These are phyloP conservation scores for Hystrix cristata DNA, from an alignment of 2,113 vertebrate genomes.

Conservation along the genomic window DNA sequence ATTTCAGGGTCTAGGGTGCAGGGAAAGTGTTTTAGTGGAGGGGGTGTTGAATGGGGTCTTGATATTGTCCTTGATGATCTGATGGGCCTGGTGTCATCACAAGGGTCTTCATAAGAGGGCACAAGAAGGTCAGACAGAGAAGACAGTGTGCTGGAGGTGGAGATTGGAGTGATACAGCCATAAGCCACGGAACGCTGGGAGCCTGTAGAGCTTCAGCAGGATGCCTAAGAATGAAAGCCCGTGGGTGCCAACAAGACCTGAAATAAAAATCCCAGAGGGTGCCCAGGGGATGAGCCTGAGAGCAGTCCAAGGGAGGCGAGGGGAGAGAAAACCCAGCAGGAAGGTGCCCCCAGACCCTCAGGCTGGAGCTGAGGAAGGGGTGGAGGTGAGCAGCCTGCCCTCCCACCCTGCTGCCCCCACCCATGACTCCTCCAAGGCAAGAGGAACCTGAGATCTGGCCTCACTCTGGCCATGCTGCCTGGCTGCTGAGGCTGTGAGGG, in stretches of 20 bases:
- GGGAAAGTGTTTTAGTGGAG: background rate
- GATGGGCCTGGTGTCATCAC: background rate
- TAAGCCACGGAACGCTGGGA: background rate
- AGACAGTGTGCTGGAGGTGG: background rate
- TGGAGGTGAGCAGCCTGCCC: background rate
- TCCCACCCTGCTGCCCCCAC: background rate
- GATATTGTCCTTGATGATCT: background rate
- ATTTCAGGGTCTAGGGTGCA: background rate
- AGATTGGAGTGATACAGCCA: background rate
- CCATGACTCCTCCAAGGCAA: background rate
- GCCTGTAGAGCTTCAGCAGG: background rate
- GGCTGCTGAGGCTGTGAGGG: background rate
- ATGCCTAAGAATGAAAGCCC: background rate
- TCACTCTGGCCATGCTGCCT: background rate
- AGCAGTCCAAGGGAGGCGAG: fast-evolving
- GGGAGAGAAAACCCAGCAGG: background rate
- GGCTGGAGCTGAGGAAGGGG: background rate
- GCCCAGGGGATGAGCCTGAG: background rate
- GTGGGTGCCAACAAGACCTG: background rate
- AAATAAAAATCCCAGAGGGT: background rate
- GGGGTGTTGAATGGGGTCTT: background rate
- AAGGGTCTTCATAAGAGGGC: background rate
- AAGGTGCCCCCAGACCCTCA: background rate
- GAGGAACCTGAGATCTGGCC: background rate
- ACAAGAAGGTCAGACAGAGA: background rate